Conservation (phyloP, 2,113 vertebrate genomes). For the Tylochromis polylepis region DNA sequence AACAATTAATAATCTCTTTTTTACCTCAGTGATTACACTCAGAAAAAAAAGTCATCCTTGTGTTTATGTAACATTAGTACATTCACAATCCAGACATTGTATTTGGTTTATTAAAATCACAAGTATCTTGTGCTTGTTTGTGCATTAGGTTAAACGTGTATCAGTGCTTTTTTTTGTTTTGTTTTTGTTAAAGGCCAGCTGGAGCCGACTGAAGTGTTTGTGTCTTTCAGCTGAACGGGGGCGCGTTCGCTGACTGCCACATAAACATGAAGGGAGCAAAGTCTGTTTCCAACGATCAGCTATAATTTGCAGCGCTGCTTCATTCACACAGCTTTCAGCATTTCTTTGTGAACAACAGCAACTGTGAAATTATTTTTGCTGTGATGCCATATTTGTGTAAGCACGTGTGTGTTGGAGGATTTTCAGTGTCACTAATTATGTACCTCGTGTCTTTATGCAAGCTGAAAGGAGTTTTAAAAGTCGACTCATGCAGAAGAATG, state of each 20-base stretch:
- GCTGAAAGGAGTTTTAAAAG: background rate
- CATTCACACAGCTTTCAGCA: background rate
- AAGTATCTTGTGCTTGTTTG: background rate
- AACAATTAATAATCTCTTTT: background rate
- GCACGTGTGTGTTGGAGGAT: background rate
- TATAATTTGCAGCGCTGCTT: background rate
- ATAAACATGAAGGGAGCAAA: conserved; percentile 7
- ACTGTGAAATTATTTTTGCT: background rate
- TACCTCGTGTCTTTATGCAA: background rate
- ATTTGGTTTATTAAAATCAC: background rate
- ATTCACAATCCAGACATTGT: background rate
- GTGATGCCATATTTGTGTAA: background rate
- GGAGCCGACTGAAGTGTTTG: background rate
- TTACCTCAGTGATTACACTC: background rate
- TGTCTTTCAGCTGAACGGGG: background rate
- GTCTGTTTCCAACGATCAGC: background rate
- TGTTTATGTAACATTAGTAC: background rate
- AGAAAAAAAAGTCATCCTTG: background rate
- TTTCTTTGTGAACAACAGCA: background rate
- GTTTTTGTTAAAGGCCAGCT: background rate
- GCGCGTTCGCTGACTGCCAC: background rate
- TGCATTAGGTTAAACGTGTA: background rate
- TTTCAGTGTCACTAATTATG: background rate
- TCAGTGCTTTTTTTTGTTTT: background rate
- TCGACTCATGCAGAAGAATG: background rate